Evolutionary conservation across 2,113 vertebrate species (phyloP).

Genomic region (Eleginops maclovinus): DNA sequence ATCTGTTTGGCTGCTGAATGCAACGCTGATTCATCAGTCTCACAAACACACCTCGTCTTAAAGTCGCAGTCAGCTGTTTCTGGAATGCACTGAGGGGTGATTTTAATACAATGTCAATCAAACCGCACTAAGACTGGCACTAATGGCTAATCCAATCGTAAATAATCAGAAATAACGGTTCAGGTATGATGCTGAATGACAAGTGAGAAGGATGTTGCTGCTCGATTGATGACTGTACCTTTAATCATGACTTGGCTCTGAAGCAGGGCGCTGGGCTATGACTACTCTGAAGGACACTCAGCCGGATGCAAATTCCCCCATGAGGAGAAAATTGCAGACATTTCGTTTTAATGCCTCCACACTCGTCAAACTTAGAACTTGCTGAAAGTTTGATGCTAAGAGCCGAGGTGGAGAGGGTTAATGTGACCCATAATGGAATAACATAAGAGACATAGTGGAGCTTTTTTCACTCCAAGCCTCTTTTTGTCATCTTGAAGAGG

Average conservation of each 20-base stretch:
- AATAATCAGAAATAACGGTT: constrained; percentile 20
- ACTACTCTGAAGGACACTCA: constrained; percentile 66
- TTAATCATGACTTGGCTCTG: constrained; percentile 53
- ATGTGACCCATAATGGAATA: constrained; percentile 32
- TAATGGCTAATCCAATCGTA: constrained; percentile 19
- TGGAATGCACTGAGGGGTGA: constrained; percentile 29
- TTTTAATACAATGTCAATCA: constrained; percentile 52
- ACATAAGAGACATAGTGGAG: constrained; percentile 5
- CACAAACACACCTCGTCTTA: constrained; percentile 66
- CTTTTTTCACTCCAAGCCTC: constrained; percentile 23
- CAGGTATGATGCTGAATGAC: constrained; percentile 7
- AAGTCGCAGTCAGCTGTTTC: constrained; percentile 73
- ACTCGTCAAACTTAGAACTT: constrained; percentile 40
- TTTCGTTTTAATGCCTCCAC: constrained; percentile 61
- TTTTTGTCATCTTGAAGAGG: constrained; percentile 43
- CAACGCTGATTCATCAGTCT: constrained; percentile 80
- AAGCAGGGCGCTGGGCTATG: constrained; percentile 39
- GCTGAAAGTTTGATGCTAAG: constrained; percentile 44
- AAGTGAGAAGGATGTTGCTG: neutral
- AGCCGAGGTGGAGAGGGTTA: constrained; percentile 20
- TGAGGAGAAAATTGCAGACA: constrained; percentile 54
- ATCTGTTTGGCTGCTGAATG: constrained; percentile 83
- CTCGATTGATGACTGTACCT: constrained; percentile 44
- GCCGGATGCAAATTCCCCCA: constrained; percentile 48
- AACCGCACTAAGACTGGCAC: constrained; percentile 12